These are phyloP conservation scores for Lapara coniferarum DNA, from an alignment of 2,888 invertebrate genomes.

Conservation along the genomic window DNA sequence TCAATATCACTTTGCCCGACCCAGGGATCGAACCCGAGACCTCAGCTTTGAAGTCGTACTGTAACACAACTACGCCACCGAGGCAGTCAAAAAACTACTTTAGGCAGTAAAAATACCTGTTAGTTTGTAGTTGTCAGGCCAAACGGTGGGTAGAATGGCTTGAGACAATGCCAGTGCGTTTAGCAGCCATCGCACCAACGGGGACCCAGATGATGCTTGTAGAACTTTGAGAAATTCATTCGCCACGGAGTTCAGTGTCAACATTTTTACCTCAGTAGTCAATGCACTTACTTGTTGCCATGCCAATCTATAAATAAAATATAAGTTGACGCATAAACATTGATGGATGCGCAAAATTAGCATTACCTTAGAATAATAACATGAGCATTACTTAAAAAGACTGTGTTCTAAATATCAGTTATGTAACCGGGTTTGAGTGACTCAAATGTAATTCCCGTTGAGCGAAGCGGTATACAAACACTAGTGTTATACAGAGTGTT, in stretches of 20 bases:
- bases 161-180: slow-evolving; percentile 57
- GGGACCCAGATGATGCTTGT: slow-evolving; percentile 46
- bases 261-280: slow-evolving; percentile 35
- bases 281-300: neutral
- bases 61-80: too few relatives aligned
- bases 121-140: slow-evolving; percentile 58
- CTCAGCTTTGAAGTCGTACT: too few relatives aligned
- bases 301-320: neutral
- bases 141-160: slow-evolving; percentile 56
- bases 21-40: too few relatives aligned
- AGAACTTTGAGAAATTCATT: slow-evolving; percentile 54
- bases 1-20: too few relatives aligned
- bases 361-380: too few relatives aligned
- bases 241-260: slow-evolving; percentile 47
- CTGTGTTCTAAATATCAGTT: too few relatives aligned
- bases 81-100: too few relatives aligned
- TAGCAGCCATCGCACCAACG: slow-evolving; percentile 55
- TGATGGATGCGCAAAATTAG: too few relatives aligned
- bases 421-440: too few relatives aligned
- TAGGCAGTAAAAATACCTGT: slow-evolving; percentile 47
- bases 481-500: too few relatives aligned
- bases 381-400: too few relatives aligned
- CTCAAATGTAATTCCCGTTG: neutral
- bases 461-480: neutral
- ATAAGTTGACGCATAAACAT: too few relatives aligned